phyloP scores from a whole-genome alignment of 2,113 vertebrate species.

The Spea bombifrons region DNA sequence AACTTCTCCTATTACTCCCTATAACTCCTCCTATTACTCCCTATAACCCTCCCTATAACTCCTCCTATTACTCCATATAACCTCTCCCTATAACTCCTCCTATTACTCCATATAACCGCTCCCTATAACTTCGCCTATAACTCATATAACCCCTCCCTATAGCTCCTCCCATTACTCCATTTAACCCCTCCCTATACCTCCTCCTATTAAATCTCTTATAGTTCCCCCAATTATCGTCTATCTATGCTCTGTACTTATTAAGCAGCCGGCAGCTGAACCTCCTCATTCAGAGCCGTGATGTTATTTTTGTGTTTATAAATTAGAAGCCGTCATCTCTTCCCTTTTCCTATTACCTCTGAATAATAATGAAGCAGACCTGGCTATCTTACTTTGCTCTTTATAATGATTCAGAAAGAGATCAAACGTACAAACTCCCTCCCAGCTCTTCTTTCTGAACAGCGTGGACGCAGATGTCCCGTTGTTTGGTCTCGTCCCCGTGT shows the following conservation, averaged over 20 bases:
- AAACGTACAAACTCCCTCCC: neutral
- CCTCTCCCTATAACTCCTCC: too few relatives aligned
- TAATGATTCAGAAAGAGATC: slow-evolving; percentile 2
- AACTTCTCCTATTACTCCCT: too few relatives aligned
- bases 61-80: too few relatives aligned
- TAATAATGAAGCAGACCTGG: neutral
- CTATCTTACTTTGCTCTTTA: slow-evolving; percentile 9
- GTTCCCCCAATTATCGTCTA: neutral
- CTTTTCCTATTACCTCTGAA: neutral
- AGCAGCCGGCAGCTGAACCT: neutral
- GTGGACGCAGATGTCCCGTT: slow-evolving; percentile 18
- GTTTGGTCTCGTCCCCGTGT: slow-evolving; percentile 7
- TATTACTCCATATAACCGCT: too few relatives aligned
- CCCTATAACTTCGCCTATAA: too few relatives aligned
- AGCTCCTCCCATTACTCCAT: too few relatives aligned
- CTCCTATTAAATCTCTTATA: neutral
- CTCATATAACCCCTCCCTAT: too few relatives aligned
- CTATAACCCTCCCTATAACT: too few relatives aligned
- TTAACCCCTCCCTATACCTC: too few relatives aligned
- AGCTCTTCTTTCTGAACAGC: slow-evolving; percentile 17
- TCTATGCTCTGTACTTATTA: neutral
- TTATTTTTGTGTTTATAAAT: neutral
- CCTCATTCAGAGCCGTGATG: neutral
- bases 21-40: too few relatives aligned
- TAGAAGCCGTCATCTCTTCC: neutral